phyloP scores from a whole-genome alignment of 2,888 invertebrate species.

The Philopedon plagiatum region DNA sequence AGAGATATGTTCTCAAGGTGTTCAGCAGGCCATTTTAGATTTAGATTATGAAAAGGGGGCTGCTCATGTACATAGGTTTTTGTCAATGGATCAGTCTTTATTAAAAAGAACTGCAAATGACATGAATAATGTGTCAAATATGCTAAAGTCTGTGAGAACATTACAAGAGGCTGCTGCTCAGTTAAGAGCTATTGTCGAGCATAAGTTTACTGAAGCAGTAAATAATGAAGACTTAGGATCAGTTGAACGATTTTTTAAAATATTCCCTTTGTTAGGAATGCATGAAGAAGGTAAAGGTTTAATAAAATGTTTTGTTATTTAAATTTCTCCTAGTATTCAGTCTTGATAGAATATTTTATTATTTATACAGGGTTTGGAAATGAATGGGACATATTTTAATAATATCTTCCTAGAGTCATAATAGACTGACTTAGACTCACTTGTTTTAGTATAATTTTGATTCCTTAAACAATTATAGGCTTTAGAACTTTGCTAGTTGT shows the following conservation, averaged over 20 bases:
- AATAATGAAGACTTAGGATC: conserved; percentile 88
- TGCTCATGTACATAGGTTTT: conserved; percentile 93
- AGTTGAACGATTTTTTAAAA: conserved; percentile 95
- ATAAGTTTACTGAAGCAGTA: conserved; percentile 93
- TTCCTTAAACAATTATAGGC: too few species aligned
- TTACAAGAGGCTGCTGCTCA: conserved; percentile 84
- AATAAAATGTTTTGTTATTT: too few species aligned
- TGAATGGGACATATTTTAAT: too few species aligned
- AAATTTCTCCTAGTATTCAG: too few species aligned
- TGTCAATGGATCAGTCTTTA: conserved; percentile 91
- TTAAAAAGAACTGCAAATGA: conserved; percentile 84
- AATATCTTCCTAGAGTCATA: too few species aligned
- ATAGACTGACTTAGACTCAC: too few species aligned
- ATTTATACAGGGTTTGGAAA: too few species aligned
- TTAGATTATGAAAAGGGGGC: conserved; percentile 99
- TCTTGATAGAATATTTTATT: too few species aligned
- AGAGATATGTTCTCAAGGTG: conserved; percentile 97
- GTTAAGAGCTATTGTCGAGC: conserved; percentile 78
- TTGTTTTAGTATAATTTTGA: too few species aligned
- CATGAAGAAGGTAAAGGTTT: conserved; percentile 78
- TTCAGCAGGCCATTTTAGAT: conserved; percentile 91
- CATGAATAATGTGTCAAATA: conserved; percentile 79
- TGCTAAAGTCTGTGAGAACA: conserved; percentile 79
- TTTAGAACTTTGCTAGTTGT: too few species aligned
- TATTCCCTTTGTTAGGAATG: conserved; percentile 95